Percentiles rank a stretch among this genome's conserved stretches.
These are phyloP conservation scores for Drosophila monieri DNA, from an alignment of 2,888 invertebrate species.

Conservation along the genomic window DNA sequence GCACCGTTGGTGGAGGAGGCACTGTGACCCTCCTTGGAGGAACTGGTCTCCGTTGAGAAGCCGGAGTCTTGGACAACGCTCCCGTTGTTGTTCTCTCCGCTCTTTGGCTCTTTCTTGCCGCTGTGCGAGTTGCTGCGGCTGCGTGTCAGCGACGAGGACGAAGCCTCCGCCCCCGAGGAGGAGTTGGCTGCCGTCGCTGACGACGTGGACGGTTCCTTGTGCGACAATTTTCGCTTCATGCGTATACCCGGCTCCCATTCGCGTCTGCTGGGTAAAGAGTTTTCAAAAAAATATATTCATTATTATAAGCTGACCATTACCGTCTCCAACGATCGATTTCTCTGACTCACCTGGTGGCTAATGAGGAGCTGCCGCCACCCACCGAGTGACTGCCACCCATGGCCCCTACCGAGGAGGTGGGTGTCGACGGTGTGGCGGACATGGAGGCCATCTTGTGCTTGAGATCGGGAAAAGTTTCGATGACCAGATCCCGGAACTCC, in stretches of 20 bases:
- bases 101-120: constrained; percentile 87
- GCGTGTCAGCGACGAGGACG: constrained; percentile 84
- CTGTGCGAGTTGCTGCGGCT: constrained; percentile 88
- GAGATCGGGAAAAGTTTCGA: constrained; percentile 96
- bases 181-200: constrained; percentile 52
- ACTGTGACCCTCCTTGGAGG: constrained; percentile 91
- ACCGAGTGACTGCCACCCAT: constrained; percentile 68
- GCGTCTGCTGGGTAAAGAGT: constrained; percentile 79
- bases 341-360: constrained; percentile 77
- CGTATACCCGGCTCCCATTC: constrained; percentile 94
- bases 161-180: constrained; percentile 59
- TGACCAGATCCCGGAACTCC: constrained; percentile 96
- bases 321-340: not conserved
- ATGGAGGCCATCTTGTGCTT: constrained; percentile 93
- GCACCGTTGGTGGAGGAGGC: constrained; percentile 87
- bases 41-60: constrained; percentile 94
- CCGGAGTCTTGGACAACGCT: constrained; percentile 92
- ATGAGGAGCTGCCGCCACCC: constrained; percentile 78
- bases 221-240: constrained; percentile 86
- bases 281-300: not conserved
- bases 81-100: constrained; percentile 85
- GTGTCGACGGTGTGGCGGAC: constrained; percentile 81
- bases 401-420: constrained; percentile 61
- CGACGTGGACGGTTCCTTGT: constrained; percentile 81
- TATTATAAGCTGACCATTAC: not conserved